Evolutionary conservation across 2,113 vertebrate species (phyloP), one percentile per base, ranked within the genome.

Genomic region (Blennius ocellaris): DNA sequence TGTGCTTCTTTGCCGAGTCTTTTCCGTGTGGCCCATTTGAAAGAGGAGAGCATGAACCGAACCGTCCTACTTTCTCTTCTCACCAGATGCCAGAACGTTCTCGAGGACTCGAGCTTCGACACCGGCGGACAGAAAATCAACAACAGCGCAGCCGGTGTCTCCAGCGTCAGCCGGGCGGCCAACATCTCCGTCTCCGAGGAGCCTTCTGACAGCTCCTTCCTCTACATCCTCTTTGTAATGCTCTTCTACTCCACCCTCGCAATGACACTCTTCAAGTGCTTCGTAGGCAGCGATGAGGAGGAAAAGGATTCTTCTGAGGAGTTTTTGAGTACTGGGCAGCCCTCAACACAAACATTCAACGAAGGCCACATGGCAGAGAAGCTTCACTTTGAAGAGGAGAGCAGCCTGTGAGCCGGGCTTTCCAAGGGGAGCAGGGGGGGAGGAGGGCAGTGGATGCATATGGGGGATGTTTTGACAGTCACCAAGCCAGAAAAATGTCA

Each of bases 201-300:
- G 87, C 91, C 94, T 80, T 95, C 97, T 82, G 95, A 97, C 94
- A 96, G 95, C 1, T 94, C 94, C 86, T 95, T 96, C 92, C 96
- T 96, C 86, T 97, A 96, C 87, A 90, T 97, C 86, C 90, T 96
- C 73, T 95, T 97, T 90, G 96, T 97, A 83, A 95, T 96, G 95
- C 85, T 96, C 74, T 96, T 98, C 94, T 97, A 96, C 86, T 95
- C 95, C 87, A 94, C 97, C 86, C 88, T 96, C 79, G 95, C 95
- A 14, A 87, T 95, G 78, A 92, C 94, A 71, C 95, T 98, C 87
- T 95, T 97, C 82, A 96, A 95, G 80, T 94, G 95, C 70, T 92
- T 94, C 74, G 90, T 93, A 38, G 87, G 94, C 88, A 90, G 94
- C 79, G 90, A 89, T 3, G 87, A 95, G 88, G 94, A 92, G 80